Base-by-base conservation (phyloP, 1,140 invertebrate species). In the Neelides sp. region DNA sequence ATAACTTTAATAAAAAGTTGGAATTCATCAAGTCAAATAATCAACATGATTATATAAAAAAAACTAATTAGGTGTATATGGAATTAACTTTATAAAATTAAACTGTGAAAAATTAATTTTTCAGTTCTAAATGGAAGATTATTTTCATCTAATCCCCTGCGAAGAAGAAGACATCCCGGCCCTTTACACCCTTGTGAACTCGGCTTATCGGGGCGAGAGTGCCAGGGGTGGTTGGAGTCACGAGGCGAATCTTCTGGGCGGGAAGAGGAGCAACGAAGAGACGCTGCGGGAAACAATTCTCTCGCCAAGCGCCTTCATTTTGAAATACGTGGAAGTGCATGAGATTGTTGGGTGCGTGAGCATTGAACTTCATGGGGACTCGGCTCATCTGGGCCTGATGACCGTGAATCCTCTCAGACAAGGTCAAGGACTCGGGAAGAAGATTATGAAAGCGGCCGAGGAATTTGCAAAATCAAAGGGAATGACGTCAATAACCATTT, bases 171-270 rank as follows among this genome's bases (percentile, higher is more conserved):
- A 52, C 12, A 19, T 40, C 24, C 23, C 35, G 1, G 15, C 37
- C 8, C 24, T 52, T 4, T 17, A 39, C 7, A 22, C 28, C 10
- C 19, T 52, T 7, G 36, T 47, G 5, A 42, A 52, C 8, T 28
- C 13, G 22, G 46, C 43, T 17, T 52, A 52, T 23, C 17, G 50
- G n/a, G 50, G 50, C 12, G 50, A 52, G 28, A 28, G 20, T 23
- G 27, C 50, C 1, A 46, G 34, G 23, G 47, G 10, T 15, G 50
- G 50, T 20, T 52, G 50, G 50, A 52, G 43, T 22, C 40, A 35
- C 8, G 50, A 52, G 26, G 50, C 50, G 1, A 44, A 52, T 23
- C 20, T 52, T 46, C 24, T 52, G 10, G 50, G 20, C 1, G 50
- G 50, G 34, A 46, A 24, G 4, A 34, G 50, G 1, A 39, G 23